These are phyloP conservation scores for Tamandua tetradactyla DNA, from an alignment of 2,797 vertebrate genomes.

Conservation along the genomic window DNA sequence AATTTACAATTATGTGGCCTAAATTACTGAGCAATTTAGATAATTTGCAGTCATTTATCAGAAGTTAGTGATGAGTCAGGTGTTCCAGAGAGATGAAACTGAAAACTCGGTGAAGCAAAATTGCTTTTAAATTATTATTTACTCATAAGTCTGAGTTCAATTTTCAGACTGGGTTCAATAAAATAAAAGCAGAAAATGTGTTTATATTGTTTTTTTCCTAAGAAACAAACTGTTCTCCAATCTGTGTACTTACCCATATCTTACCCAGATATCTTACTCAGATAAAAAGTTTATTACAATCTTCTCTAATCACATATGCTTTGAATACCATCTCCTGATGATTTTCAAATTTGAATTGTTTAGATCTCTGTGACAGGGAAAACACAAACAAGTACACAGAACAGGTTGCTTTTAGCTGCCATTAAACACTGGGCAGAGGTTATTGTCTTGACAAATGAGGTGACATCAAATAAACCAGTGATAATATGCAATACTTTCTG, in stretches of 20 bases:
- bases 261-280: conserved; percentile 5
- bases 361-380: neutral
- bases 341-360: too few species aligned
- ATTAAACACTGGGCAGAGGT: conserved; percentile 67
- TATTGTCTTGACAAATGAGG: conserved; percentile 78
- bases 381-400: neutral
- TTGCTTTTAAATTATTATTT: conserved; percentile 77
- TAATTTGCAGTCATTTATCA: neutral
- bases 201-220: neutral
- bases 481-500: neutral
- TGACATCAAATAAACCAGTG: conserved; percentile 50
- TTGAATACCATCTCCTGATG: neutral
- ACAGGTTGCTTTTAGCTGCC: neutral
- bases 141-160: conserved; percentile 36
- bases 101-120: conserved; percentile 60
- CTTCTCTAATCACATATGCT: neutral
- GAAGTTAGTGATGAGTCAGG: conserved; percentile 9
- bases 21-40: neutral
- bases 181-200: neutral
- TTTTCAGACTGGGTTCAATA: conserved; percentile 46
- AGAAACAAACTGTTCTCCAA: conserved; percentile 24
- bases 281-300: neutral
- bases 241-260: neutral
- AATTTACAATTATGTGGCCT: neutral
- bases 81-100: neutral